Evolutionary conservation across 2,797 vertebrate genomes (phyloP).

Genomic region (Cossypha caffra): DNA sequence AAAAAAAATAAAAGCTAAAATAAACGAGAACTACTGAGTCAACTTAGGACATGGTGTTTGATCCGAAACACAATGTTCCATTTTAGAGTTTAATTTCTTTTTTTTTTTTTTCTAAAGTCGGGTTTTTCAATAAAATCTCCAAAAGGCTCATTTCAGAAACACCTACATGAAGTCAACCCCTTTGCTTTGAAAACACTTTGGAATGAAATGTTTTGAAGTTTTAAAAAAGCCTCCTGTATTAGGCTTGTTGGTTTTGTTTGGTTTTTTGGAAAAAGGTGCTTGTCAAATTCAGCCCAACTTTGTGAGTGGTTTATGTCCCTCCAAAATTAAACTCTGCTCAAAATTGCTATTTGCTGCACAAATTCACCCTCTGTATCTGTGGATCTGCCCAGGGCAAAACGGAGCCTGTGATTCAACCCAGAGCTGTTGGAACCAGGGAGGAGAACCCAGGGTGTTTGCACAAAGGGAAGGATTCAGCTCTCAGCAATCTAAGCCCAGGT

Average conservation of each 20-base stretch:
- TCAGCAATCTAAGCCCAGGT: background rate
- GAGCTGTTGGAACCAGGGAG: background rate
- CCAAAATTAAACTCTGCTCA: conserved; percentile 9
- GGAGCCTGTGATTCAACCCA: background rate
- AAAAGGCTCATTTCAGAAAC: conserved; percentile 67
- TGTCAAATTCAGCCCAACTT: conserved; percentile 22
- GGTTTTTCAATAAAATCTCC: conserved; percentile 57
- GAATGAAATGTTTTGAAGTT: conserved; percentile 63
- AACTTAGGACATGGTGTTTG: conserved; percentile 32
- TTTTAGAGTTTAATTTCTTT: conserved; percentile 25
- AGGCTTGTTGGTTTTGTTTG: conserved; percentile 56
- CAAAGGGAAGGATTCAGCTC: conserved; percentile 19
- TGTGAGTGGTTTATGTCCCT: conserved; percentile 38
- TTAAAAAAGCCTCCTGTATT: conserved; percentile 60
- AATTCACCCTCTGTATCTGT: background rate
- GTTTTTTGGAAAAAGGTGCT: conserved; percentile 40
- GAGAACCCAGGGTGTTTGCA: background rate
- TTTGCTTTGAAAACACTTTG: conserved; percentile 66
- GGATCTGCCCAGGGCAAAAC: background rate
- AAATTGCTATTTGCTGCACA: background rate
- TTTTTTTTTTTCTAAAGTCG: background rate
- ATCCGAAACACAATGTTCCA: conserved; percentile 51
- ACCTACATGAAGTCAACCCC: conserved; percentile 48
- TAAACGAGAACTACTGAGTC: conserved; percentile 6
- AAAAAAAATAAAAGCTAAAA: background rate